These are phyloP conservation scores for Ptychobarbus kaznakovi DNA, from an alignment of 2,797 vertebrate genomes.

Conservation along the genomic window DNA sequence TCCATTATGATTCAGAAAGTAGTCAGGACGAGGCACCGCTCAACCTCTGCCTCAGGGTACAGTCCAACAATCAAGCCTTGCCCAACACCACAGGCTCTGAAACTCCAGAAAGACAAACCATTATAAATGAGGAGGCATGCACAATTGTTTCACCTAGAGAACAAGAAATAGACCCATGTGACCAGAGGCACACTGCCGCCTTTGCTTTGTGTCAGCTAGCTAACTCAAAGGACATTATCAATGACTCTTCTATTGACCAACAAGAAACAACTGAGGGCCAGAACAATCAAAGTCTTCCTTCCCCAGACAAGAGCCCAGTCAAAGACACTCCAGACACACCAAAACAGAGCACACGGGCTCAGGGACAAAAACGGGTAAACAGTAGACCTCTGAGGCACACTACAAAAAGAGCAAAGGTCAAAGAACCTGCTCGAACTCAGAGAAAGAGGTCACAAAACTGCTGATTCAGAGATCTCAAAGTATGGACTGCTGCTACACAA, in stretches of 20 bases:
- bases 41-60: slow-evolving; percentile 88
- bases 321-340: slow-evolving; percentile 45
- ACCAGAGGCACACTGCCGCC: slow-evolving; percentile 92
- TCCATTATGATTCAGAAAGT: slow-evolving; percentile 64
- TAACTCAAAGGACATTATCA: slow-evolving; percentile 73
- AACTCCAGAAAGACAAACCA: slow-evolving; percentile 42
- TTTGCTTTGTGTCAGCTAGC: slow-evolving; percentile 96
- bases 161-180: slow-evolving; percentile 79
- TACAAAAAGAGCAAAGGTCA: slow-evolving; percentile 77
- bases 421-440: slow-evolving; percentile 75
- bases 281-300: slow-evolving; percentile 7
- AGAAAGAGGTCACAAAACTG: slow-evolving; percentile 85
- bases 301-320: not conserved
- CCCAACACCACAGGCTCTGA: slow-evolving; percentile 46
- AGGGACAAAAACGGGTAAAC: slow-evolving; percentile 80
- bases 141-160: not conserved
- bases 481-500: not conserved
- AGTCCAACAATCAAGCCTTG: slow-evolving; percentile 60
- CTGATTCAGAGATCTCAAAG: slow-evolving; percentile 61
- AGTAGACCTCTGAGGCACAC: slow-evolving; percentile 74
- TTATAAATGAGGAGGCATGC: not conserved
- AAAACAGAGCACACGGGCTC: slow-evolving; percentile 57
- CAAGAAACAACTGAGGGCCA: slow-evolving; percentile 28
- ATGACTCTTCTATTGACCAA: slow-evolving; percentile 16
- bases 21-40: slow-evolving; percentile 84